phyloP scores from a whole-genome alignment of 2,113 vertebrate genomes.

The Symphodus melops region DNA sequence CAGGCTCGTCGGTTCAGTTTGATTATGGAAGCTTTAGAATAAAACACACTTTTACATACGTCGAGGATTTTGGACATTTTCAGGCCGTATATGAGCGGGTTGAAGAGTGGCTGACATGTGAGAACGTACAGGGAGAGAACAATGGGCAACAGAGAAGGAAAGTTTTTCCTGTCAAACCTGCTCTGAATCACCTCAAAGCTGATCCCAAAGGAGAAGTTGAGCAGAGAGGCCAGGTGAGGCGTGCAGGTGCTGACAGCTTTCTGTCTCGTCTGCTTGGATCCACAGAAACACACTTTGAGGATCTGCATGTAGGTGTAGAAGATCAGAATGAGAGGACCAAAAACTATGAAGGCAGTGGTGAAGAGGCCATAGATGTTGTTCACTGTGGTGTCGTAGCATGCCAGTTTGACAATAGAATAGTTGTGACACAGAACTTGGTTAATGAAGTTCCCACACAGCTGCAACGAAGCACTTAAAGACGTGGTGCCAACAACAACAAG shows the following conservation, averaged over 20 bases:
- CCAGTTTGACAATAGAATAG: conserved; percentile 60
- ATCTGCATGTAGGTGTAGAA: conserved; percentile 46
- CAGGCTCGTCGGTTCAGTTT: background rate
- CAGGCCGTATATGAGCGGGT: conserved; percentile 68
- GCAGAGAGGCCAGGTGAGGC: conserved; percentile 63
- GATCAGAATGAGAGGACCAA: conserved; percentile 4
- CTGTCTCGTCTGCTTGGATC: conserved; percentile 36
- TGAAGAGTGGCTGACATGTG: conserved; percentile 53
- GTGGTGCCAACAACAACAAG: background rate
- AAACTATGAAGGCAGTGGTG: background rate
- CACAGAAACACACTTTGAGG: conserved; percentile 50
- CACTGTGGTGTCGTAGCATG: conserved; percentile 60
- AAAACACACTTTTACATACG: conserved; percentile 14
- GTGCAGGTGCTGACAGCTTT: conserved; percentile 69
- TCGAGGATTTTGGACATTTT: conserved; percentile 50
- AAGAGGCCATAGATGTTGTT: conserved; percentile 61
- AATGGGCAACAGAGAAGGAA: conserved; percentile 7
- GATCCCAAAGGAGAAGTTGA: conserved; percentile 57
- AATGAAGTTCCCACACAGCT: conserved; percentile 65
- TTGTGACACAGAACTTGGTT: conserved; percentile 68
- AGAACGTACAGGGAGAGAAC: conserved; percentile 66
- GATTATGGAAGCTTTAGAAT: background rate
- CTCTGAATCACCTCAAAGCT: conserved; percentile 56
- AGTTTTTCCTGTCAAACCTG: conserved; percentile 46
- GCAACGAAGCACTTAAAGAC: conserved; percentile 20